Base-by-base conservation (phyloP, 2,888 invertebrate genomes). In the Clanis bilineata region DNA sequence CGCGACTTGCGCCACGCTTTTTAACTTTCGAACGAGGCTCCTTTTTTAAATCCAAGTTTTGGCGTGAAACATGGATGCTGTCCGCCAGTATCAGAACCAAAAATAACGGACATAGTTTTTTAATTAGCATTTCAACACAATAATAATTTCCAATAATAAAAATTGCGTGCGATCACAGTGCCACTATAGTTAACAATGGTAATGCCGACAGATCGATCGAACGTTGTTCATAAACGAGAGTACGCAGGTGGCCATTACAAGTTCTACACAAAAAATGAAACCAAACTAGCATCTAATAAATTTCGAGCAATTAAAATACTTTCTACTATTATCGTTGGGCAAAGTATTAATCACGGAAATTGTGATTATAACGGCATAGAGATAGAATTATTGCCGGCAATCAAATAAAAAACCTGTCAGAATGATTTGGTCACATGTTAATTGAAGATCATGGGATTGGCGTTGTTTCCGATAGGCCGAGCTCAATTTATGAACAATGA, bases 1-100 rank as follows among this genome's bases (percentile, higher is more conserved):
- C 88, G 3, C 82, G 80, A n/a, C 63, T 64, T 23, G 68, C 64
- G 51, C 68, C 66, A 55, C 72, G 76, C 57, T 75, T 78, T 51
- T 62, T 70, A 44, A 64, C 57, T 63, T 72, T 80, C 43, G 69
- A 62, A 28, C 66, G 64, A 0, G 71, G 44, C 56, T 83, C 82
- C 47, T 73, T 82, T 74, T 78, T 83, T 38, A 58, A 68, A 70
- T 59, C 64, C 18, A 51, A 58, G 51, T 71, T 72, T 61, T 74
- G 75, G 61, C 79, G 38, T 5, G 58, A 39, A 32, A 47, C 47
- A 39, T 36, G 18, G 1, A 38, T 38, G 22, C 44, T 32, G 44
- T 57, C 54, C 12, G n/a, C 44, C 43, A 66, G 44, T 39, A 67
- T 61, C 54, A 77, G 36, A 56, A 71, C 63, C 59, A 73, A 62